Evolutionary conservation across 1,140 invertebrate genomes (phyloP), one percentile per base, ranked within the genome.

Genomic region (Eciton burchellii): DNA sequence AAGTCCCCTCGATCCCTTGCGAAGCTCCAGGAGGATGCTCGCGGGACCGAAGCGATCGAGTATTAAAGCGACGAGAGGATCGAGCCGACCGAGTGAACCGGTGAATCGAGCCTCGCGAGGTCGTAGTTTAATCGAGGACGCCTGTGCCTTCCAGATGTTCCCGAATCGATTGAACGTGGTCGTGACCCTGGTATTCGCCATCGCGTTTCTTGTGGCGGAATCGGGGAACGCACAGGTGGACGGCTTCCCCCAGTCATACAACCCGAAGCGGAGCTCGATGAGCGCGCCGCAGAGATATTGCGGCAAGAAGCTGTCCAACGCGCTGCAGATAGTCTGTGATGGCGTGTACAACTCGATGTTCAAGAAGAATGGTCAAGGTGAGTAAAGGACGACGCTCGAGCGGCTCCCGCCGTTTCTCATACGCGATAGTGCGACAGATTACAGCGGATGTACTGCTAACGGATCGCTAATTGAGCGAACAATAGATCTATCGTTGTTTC

Each of bases 291-390:
- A 89, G 24, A 91, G 91, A 62, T 94, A 93, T 77, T 94, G 94
- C 74, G 94, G 94, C 43, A 87, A 89, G 62, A 86, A 90, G 73
- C 89, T 94, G 35, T 90, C 93, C 2, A 91, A 88, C 79, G 90
- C 90, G 6, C 76, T 94, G 35, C 89, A 92, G 66, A 81, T 91
- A 62, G 63, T 94, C 26, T 94, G 94, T 73, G 88, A 90, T 52
- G 92, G 94, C 26, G 83, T 89, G 49, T 94, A 94, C 63, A 93
- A 94, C 84, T 81, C 89, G 0, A 92, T 93, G 91, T 94, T 94
- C 77, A 93, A 93, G 68, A 94, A 94, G 79, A 91, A 86, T 66
- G 90, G 65, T 45, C 90, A 91, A 91, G 93, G 93, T 93, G 74
- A 59, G 84, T 87, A 41, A 24, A 26, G 11, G 16, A 9, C 43